Evolutionary conservation across 2,888 invertebrate species (phyloP), one percentile per base, ranked within the genome.

Genomic region (Graphium colonna): DNA sequence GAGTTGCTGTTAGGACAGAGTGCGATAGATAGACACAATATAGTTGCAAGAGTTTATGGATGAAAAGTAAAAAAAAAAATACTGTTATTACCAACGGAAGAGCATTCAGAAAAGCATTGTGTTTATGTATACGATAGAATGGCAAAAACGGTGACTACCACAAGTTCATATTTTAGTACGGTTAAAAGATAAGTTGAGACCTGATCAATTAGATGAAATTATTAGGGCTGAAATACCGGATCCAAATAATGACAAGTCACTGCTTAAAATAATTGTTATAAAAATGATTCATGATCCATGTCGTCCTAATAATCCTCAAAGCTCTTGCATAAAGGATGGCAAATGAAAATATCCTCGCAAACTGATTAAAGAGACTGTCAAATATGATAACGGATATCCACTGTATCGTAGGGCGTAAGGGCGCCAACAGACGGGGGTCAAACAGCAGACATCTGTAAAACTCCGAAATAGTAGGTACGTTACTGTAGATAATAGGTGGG

Each of bases 71-170:
- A 39, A 15, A 3, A 3, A 10, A 8, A 59, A 3, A n/a, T 57
- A 36, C 55, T 1, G 60, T 51, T 0, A 57, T 64, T 59, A 61
- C 40, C n/a, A n/a, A 28, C 4, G 16, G 69, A 21, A 56, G 8
- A 63, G n/a, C n/a, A n/a, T n/a, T n/a, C n/a, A n/a, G n/a, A 70
- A 56, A 54, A 71, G 15, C 69, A 72, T 52, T 69, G 73, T 53
- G 49, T 15, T 52, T 62, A n/a, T n/a, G n/a, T n/a, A n/a, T n/a
- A n/a, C n/a, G n/a, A n/a, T 38, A 64, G 68, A 15, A 4, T 28
- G 28, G 8, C 28, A 28, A 28, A 28, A 28, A 7, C 28, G 28
- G 8, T 28, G 8, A 28, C 4, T 28, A 28, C 28, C 8, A 28
- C n/a, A n/a, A n/a, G n/a, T n/a, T n/a, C n/a, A n/a, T n/a, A n/a